These are phyloP conservation scores for Scelioninae gen. 1 DNA, from an alignment of 2,888 invertebrate species.

Conservation along the genomic window DNA sequence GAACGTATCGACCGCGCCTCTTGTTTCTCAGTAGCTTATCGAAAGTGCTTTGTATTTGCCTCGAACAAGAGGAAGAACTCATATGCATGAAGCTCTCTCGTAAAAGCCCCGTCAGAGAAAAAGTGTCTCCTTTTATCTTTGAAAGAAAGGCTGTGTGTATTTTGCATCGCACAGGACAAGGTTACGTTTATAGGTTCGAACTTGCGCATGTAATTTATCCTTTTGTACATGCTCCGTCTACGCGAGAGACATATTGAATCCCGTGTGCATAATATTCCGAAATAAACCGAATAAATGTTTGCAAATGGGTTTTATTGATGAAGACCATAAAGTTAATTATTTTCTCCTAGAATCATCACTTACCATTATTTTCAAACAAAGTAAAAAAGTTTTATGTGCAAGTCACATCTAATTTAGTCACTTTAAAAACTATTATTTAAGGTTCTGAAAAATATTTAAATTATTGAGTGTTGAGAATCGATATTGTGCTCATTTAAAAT, in stretches of 20 bases:
- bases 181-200: constrained; percentile 54
- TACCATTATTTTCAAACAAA: no score
- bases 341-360: no score
- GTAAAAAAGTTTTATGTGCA: no score
- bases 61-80: constrained; percentile 70
- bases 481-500: no score
- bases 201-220: constrained; percentile 56
- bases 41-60: constrained; percentile 60
- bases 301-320: neutral
- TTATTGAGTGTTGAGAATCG: no score
- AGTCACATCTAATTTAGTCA: no score
- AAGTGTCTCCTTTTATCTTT: constrained; percentile 66
- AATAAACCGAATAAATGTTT: constrained; percentile 18
- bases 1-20: constrained; percentile 59
- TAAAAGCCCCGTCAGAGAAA: constrained; percentile 61
- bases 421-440: no score
- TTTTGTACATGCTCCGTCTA: constrained; percentile 41
- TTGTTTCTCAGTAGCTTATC: constrained; percentile 71
- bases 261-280: neutral
- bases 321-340: no score
- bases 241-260: constrained; percentile 52
- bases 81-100: constrained; percentile 66
- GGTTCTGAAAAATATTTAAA: no score
- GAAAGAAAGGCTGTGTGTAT: constrained; percentile 44
- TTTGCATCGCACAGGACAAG: constrained; percentile 40